Evolutionary conservation across 2,113 vertebrate genomes (phyloP), one percentile per base, ranked within the genome.

Genomic region (Urocynchramus pylzowi): DNA sequence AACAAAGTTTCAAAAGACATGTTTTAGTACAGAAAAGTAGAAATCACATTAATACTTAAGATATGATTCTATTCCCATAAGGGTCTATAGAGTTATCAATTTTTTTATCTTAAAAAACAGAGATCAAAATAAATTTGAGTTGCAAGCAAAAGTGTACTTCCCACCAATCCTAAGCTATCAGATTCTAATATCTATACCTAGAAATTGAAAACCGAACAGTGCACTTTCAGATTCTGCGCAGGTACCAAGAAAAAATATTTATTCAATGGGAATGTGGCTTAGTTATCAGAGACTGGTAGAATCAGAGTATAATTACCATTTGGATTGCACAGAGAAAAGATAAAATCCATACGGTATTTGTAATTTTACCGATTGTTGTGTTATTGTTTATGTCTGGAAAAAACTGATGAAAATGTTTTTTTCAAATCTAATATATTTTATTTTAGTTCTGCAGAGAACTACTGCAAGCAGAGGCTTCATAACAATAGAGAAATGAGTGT

Each of bases 71-170:
- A 28, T 74, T 81, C 16, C 26, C 5, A 0, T 15, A 19, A 63
- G 2, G 3, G 7, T 39, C 24, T 28, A 4, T 23, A 60, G 24
- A 47, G 7, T 21, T 49, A 22, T 5, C 11, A 45, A 2, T 2
- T 27, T 63, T 83, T 93, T 69, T 6, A 14, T 18, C 21, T 39
- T 42, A 54, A 63, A 71, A 22, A 75, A 6, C 18, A 60, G 26
- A 61, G 15, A 21, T 28, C 16, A 92, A 70, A 77, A 70, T 47
- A 8, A 53, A 13, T 13, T 68, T 84, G 39, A 73, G 18, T n/a
- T 77, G 16, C 10, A 76, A 61, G 13, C 12, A 78, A 77, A 64
- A 57, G 4, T 13, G 49, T 42, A 41, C 9, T 54, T 20, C 2
- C 2, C 3, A 59, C 5, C 22, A 56, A 35, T 56, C 10, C 24